These are phyloP conservation scores for Gavialis gangeticus DNA, from an alignment of 2,113 vertebrate genomes.

Conservation along the genomic window DNA sequence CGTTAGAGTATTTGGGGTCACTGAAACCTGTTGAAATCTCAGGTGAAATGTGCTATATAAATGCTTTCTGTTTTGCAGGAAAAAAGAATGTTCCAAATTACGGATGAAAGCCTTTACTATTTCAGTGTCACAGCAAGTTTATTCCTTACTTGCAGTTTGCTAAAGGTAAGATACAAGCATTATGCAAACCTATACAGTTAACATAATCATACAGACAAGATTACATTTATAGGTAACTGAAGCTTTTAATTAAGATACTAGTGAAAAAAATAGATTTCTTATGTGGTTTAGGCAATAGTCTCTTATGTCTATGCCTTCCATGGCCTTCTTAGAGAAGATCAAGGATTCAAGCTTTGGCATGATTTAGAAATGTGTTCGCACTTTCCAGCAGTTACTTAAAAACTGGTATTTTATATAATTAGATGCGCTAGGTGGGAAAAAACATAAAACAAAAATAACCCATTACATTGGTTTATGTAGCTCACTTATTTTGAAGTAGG, in stretches of 20 bases:
- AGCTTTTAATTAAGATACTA: neutral
- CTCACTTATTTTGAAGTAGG: slow-evolving; percentile 64
- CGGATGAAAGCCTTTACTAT: neutral
- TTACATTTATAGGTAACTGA: neutral
- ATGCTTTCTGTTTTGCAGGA: neutral
- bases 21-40: neutral
- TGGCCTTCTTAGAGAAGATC: neutral
- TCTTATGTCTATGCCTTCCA: neutral
- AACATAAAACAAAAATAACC: slow-evolving; percentile 41
- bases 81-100: neutral
- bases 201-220: neutral
- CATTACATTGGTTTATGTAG: slow-evolving; percentile 48
- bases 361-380: neutral
- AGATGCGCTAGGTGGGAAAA: neutral
- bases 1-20: rapidly evolving
- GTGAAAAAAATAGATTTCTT: neutral
- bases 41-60: neutral
- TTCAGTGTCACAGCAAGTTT: neutral
- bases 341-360: neutral
- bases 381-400: neutral
- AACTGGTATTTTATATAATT: neutral
- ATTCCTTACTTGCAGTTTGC: neutral
- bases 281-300: neutral
- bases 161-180: neutral
- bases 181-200: neutral